Base-by-base conservation (phyloP, 2,797 vertebrate species). In the Melanotaenia trifasciata region DNA sequence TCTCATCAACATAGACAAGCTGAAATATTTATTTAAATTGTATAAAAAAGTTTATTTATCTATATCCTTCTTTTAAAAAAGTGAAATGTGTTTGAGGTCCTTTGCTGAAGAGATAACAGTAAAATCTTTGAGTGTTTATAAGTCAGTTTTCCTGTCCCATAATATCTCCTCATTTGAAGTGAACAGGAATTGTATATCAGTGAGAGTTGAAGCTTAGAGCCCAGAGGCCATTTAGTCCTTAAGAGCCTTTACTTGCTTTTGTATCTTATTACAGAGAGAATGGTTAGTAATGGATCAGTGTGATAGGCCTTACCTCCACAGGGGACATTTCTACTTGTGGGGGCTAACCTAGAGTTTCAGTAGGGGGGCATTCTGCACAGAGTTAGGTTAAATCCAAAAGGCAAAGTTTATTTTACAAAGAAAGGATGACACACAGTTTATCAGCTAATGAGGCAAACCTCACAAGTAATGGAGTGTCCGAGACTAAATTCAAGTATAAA, bases 271-370 rank as follows among this genome's bases (percentile, higher is more conserved):
- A 79, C 18, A 43, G 63, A 54, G 38, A 64, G 63, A 43, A 74
- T 84, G 58, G 81, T 79, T 80, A 83, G 83, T 90, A 90, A 92
- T 91, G 87, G 83, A 88, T 89, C 76, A 58, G 73, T 43, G 70
- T 82, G 79, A 85, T 79, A 73, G 83, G 68, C 76, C 1, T 18
- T 74, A 81, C 79, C 78, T 87, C 89, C 75, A 60, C 67, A 61
- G 89, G 87, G 86, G 91, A 86, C 83, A 84, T 82, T 84, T 80
- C 72, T 79, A 82, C 81, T 81, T 78, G 62, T 77, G 85, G 82
- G 51, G 80, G 70, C 75, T 74, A 75, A 88, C 84, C 87, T 64
- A 74, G 63, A 83, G 82, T 67, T 78, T 79, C 79, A 6, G 1
- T 33, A 33, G 32, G 32, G 32, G 32, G 14, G 4, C 1, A 40